These are phyloP conservation scores for Harlomillsia oculata DNA, from an alignment of 1,140 invertebrate genomes.

Conservation along the genomic window DNA sequence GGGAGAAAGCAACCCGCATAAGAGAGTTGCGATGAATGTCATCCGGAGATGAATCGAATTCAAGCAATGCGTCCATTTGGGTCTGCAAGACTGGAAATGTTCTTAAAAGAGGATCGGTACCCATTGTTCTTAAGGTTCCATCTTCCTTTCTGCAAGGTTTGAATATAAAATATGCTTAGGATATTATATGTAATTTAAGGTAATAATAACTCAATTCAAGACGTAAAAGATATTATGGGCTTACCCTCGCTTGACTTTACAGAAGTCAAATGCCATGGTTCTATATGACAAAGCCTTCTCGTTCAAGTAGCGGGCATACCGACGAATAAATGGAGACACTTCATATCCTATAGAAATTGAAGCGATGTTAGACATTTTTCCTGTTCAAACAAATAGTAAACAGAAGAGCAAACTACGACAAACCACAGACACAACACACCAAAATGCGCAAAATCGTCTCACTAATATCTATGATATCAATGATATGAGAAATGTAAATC, in stretches of 20 bases:
- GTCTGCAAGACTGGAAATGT: conserved; percentile 89
- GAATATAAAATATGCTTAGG: too few species aligned
- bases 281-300: conserved; percentile 97
- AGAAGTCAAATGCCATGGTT: conserved; percentile 98
- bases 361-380: too few species aligned
- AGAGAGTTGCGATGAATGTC: conserved; percentile 91
- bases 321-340: conserved; percentile 97
- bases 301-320: conserved; percentile 97
- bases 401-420: too few species aligned
- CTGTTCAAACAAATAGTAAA: too few species aligned
- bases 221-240: conserved; percentile 37
- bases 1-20: conserved; percentile 97
- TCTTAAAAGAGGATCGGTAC: conserved; percentile 92
- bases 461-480: too few species aligned
- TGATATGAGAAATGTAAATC: too few species aligned
- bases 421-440: too few species aligned
- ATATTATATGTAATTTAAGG: too few species aligned
- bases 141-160: conserved; percentile 91
- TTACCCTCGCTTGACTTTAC: conserved; percentile 97
- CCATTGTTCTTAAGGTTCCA: conserved; percentile 91
- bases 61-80: conserved; percentile 88
- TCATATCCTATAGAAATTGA: conserved; percentile 76
- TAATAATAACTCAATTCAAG: background rate
- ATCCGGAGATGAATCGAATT: conserved; percentile 94
- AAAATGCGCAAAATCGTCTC: too few species aligned